Evolutionary conservation across 2,113 vertebrate genomes (phyloP), one percentile per base, ranked within the genome.

Genomic region (Chaetodon trifascialis): DNA sequence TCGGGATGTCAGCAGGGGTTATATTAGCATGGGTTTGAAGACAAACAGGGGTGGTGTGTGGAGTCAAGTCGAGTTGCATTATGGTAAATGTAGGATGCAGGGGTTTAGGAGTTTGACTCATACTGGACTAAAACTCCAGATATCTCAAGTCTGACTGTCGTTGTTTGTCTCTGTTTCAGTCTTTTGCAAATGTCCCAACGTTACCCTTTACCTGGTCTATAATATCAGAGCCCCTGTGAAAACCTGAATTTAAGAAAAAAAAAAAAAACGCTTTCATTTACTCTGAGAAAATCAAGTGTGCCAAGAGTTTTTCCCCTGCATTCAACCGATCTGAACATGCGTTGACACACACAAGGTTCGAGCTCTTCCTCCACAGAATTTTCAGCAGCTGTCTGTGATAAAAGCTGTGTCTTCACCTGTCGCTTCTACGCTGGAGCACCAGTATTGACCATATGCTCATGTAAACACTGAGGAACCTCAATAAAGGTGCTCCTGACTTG

Each of bases 331-430:
- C 38, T 30, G 30, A 30, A 40, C 4, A 4, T 8, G 5, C 38
- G 8, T 8, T 7, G 2, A 40, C 38, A 40, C 38, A 40, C 38
- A 40, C 38, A 40, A 40, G 30, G 30, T 3, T 30, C 30, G 30
- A 30, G 30, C 52, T 56, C 14, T 16, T 25, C 12, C 40, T 59
- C 54, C 1, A 14, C 54, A 34, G 16, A 25, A 7, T 38, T 51
- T 23, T 69, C 21, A 11, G 46, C 16, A 51, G 47, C 38, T 38
- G 11, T 36, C 10, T 54, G 14, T 25, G 51, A 42, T 56, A 25
- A 42, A 55, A 55, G 71, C 60, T 40, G 12, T 49, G 34, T 64
- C 49, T 52, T 76, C 21, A 55, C 40, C 70, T 77, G 9, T 60
- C 1, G 1, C n/a, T 36, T 55, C 30, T 44, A 58, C 49, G 11